A percentile compares a stretch with the other conserved stretches of the same genome.
Evolutionary conservation across 2,113 vertebrate species (phyloP).

Genomic region (Hippocampus guttulatus): DNA sequence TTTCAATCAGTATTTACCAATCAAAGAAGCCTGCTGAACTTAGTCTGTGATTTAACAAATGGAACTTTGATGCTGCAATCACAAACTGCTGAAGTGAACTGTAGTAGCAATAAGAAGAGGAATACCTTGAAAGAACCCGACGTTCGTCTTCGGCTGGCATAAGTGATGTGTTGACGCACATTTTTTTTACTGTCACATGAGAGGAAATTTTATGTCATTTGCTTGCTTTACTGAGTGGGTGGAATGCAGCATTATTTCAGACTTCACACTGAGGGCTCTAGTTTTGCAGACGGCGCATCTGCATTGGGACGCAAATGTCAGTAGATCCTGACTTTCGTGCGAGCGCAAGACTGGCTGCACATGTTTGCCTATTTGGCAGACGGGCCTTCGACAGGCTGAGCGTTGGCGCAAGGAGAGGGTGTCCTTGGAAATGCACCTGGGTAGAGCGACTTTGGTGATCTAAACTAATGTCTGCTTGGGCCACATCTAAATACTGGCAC

Average conservation of each 20-base stretch:
- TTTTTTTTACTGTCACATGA: background rate
- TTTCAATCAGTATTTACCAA: background rate
- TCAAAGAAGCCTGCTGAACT: conserved; percentile 2
- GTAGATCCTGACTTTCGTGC: background rate
- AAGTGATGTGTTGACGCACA: background rate
- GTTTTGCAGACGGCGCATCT: background rate
- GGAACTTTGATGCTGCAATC: conserved; percentile 23
- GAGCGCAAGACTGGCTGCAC: background rate
- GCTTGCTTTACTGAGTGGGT: background rate
- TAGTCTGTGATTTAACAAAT: background rate
- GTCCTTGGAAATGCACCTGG: no score
- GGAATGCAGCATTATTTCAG: conserved; percentile 3
- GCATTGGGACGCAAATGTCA: background rate
- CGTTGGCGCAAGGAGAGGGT: no score
- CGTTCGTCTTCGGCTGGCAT: background rate
- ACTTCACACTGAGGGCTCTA: background rate
- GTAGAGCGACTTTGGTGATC: no score
- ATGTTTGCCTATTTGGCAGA: no score
- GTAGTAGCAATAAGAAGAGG: background rate
- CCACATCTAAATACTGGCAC: no score
- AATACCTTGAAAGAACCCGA: background rate
- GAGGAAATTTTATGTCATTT: background rate
- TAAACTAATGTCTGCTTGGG: no score
- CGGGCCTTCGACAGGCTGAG: background rate
- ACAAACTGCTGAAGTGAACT: background rate